Evolutionary conservation across 2,888 invertebrate genomes (phyloP), one percentile per base, ranked within the genome.

Genomic region (Oxycera nigricornis): DNA sequence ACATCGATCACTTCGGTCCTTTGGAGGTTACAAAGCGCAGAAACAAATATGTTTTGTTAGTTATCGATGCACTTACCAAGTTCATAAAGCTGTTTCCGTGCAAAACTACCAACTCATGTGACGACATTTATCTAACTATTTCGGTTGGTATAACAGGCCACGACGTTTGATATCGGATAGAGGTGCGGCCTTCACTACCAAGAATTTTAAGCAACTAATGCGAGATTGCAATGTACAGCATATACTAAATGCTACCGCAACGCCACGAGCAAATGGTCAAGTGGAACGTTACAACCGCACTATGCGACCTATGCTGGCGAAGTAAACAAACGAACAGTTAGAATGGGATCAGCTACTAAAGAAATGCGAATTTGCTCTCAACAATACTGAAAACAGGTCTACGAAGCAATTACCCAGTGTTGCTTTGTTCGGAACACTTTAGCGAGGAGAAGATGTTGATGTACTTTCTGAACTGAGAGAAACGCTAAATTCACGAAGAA

Each of bases 211-310:
- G 31, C 9, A n/a, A 17, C 57, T 75, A 28, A 22, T 73, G 20
- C 35, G 57, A 26, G 68, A 75, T 17, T 30, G 70, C 26, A 65
- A 68, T 72, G 70, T 77, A 41, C 28, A 65, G 17, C 76, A 77
- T 30, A 62, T 77, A 14, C 46, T 68, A 52, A 72, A 31, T n/a
- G 74, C 75, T 14, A 75, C 73, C 6, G 70, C 61, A 1, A 72
- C 65, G 4, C 72, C 76, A 59, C 11, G 41, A n/a, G 65, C 65
- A n/a, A 65, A 65, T 17, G 65, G 65, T 22, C 65, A 65, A 35
- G 65, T 39, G 9, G 65, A 65, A 41, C 9, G 65, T 9, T 35
- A 20, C 41, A 65, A 65, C 39, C n/a, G 39, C 9, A 65, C 2
- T 4, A 41, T 65, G 24, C 24, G 20, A 17, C 65, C 65, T 17